phyloP scores from a whole-genome alignment of 2,797 vertebrate species.

The Acipenser transmontanus region DNA sequence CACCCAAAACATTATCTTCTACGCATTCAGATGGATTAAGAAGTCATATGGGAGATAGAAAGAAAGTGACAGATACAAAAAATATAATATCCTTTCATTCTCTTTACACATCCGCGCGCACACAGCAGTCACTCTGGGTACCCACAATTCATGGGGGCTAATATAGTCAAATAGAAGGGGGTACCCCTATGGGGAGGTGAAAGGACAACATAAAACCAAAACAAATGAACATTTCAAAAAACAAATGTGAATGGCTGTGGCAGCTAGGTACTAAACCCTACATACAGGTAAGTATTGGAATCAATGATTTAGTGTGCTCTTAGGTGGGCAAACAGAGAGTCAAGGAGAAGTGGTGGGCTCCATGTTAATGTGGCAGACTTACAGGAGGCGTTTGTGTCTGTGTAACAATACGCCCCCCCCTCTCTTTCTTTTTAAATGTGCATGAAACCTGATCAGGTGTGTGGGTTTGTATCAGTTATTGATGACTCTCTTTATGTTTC shows the following conservation, averaged over 20 bases:
- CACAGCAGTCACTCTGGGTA: conserved; percentile 45
- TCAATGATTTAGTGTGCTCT: conserved; percentile 49
- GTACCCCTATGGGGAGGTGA: conserved; percentile 40
- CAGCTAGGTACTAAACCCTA: conserved; percentile 25
- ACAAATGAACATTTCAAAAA: not conserved
- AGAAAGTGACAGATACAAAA: conserved; percentile 99
- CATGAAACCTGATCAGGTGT: too few relatives aligned
- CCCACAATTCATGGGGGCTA: conserved; percentile 46
- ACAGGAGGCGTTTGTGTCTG: conserved; percentile 12
- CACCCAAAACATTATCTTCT: conserved; percentile 99
- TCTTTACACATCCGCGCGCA: conserved; percentile 49
- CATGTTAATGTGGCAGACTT: conserved; percentile 19
- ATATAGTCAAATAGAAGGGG: not conserved
- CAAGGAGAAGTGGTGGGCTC: conserved; percentile 17
- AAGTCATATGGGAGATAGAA: conserved; percentile 99
- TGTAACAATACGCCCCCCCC: not conserved
- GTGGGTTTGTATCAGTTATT: too few relatives aligned
- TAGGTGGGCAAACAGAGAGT: conserved; percentile 18
- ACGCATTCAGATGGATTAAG: conserved; percentile 99
- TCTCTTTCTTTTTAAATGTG: not conserved
- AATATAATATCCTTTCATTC: conserved; percentile 97
- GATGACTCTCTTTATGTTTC: too few relatives aligned
- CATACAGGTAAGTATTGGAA: conserved; percentile 54
- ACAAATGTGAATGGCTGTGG: too few relatives aligned
- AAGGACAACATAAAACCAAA: conserved; percentile 30